These are phyloP conservation scores for Engystomops pustulosus DNA, from an alignment of 2,113 vertebrate genomes.

Conservation along the genomic window DNA sequence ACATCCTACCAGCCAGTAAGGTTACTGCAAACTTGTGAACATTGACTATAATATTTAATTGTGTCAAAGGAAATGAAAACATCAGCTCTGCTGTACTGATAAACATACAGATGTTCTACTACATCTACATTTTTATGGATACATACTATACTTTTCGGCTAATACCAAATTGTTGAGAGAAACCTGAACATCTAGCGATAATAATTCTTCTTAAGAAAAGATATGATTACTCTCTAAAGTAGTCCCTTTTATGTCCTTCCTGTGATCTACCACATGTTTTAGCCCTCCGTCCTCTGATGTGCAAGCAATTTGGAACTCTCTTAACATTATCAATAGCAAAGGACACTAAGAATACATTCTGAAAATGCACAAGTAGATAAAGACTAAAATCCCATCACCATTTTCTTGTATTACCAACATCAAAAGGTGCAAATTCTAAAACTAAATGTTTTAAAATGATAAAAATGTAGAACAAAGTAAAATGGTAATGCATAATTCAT, in stretches of 20 bases:
- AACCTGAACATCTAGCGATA: not conserved
- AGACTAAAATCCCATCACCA: not conserved
- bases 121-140: no score
- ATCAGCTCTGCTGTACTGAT: no score
- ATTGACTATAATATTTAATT: no score
- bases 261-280: not conserved
- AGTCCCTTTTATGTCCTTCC: not conserved
- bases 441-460: no score
- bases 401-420: not conserved
- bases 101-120: no score
- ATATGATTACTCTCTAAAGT: not conserved
- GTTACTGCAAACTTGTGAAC: no score
- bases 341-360: not conserved
- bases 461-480: no score
- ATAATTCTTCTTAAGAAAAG: not conserved
- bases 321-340: not conserved
- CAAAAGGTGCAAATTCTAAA: not conserved
- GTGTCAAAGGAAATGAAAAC: no score
- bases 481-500: no score
- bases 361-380: not conserved
- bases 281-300: not conserved
- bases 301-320: conserved; percentile 1
- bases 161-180: not conserved
- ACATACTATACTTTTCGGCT: not conserved
- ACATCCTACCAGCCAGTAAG: no score